Evolutionary conservation across 2,113 vertebrate genomes (phyloP).

Genomic region (Rhegmatorhina hoffmannsi): DNA sequence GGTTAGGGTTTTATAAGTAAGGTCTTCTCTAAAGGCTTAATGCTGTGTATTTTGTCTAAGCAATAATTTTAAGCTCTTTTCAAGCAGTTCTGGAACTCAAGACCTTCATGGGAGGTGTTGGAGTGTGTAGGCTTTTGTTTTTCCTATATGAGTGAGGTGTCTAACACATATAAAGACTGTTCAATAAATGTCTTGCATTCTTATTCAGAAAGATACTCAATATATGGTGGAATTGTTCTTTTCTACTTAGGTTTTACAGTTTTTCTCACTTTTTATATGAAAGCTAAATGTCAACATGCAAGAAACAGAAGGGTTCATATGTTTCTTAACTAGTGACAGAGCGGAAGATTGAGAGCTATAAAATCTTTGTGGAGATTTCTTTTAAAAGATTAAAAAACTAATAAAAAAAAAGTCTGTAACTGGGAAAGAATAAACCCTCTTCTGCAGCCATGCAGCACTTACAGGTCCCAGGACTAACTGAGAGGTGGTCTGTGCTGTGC

Average conservation of each 20-base stretch:
- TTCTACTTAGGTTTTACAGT: neutral
- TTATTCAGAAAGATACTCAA: neutral
- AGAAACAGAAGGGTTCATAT: neutral
- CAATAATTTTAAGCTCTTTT: neutral
- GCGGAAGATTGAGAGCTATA: neutral
- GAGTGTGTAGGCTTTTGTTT: slow-evolving; percentile 22
- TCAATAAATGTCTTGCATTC: neutral
- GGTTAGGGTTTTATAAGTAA: neutral
- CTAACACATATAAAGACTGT: neutral
- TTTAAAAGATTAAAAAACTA: neutral
- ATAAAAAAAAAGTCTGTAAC: neutral
- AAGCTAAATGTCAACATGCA: neutral
- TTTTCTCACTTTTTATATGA: neutral
- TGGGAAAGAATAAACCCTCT: neutral
- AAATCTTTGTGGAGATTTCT: neutral
- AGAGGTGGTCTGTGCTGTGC: neutral
- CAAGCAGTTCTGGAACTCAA: neutral
- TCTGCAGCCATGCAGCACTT: neutral
- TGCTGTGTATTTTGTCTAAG: neutral
- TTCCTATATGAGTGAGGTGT: neutral
- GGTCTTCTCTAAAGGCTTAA: neutral
- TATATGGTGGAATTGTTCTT: neutral
- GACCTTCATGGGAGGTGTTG: neutral
- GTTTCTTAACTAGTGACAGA: neutral
- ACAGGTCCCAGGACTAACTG: neutral